Conservation (phyloP, 2,888 invertebrate genomes). For the Pardosa pseudoannulata region DNA sequence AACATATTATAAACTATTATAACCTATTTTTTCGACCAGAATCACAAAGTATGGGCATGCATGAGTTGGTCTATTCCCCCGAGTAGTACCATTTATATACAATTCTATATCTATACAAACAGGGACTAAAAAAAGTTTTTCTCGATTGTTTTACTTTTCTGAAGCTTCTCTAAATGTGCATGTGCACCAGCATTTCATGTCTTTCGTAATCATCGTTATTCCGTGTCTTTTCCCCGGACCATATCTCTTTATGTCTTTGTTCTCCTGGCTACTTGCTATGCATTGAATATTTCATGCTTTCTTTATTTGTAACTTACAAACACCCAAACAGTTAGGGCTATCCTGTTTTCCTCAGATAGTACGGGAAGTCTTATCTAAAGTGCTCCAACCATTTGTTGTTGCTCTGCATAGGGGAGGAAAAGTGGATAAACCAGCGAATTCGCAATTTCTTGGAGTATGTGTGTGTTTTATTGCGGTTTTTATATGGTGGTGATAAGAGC, state of each 20-base stretch:
- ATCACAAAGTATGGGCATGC: no score
- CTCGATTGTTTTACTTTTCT: not conserved
- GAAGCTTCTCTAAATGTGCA: not conserved
- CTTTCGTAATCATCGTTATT: not conserved
- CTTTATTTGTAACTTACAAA: slow-evolving; percentile 4
- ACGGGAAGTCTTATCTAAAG: not conserved
- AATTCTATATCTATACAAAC: no score
- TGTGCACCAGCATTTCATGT: not conserved
- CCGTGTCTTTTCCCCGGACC: not conserved
- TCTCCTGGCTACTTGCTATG: not conserved
- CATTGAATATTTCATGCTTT: slow-evolving; percentile 13
- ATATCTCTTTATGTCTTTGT: slow-evolving; percentile 17
- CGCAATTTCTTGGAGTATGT: slow-evolving; percentile 8
- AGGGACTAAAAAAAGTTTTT: no score
- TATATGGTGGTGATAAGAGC: not conserved
- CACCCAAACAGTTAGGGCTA: not conserved
- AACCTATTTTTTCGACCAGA: no score
- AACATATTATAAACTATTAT: no score
- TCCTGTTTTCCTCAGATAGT: not conserved
- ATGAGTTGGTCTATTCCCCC: no score
- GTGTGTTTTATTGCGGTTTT: slow-evolving; percentile 9
- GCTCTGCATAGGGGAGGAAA: not conserved
- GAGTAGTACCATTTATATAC: no score
- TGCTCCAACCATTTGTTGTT: not conserved
- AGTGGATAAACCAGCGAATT: slow-evolving; percentile 3